Percentiles rank a stretch among this genome's conserved stretches.
Conservation (phyloP, 2,797 vertebrate genomes). For the Periparus ater region DNA sequence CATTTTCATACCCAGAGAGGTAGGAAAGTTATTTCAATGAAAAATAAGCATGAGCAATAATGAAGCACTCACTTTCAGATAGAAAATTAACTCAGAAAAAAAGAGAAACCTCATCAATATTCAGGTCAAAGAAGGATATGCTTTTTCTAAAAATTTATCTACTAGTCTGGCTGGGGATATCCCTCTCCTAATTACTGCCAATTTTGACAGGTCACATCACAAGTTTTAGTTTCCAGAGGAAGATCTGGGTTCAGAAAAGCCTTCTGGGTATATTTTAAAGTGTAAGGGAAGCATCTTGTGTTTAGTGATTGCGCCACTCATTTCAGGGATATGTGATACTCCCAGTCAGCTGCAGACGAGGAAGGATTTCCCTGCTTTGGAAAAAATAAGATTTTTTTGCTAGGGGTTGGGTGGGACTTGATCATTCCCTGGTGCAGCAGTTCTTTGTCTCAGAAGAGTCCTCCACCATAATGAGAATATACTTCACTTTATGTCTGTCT, state of each 20-base stretch:
- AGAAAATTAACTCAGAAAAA: background rate
- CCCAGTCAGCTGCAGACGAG: background rate
- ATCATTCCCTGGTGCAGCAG: background rate
- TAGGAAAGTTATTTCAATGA: background rate
- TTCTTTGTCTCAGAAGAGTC: background rate
- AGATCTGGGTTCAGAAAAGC: background rate
- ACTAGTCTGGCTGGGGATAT: background rate
- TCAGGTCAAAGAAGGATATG: background rate
- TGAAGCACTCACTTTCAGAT: background rate
- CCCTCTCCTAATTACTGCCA: background rate
- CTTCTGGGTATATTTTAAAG: background rate
- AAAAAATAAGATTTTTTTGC: background rate
- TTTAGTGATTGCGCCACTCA: background rate
- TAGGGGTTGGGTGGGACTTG: background rate
- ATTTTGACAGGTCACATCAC: background rate
- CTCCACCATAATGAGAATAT: background rate
- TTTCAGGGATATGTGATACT: background rate
- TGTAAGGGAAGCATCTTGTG: background rate
- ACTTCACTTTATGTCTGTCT: background rate
- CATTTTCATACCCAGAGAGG: accelerated
- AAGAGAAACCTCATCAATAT: background rate
- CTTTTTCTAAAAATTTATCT: background rate
- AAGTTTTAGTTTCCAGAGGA: background rate
- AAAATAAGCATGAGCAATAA: background rate
- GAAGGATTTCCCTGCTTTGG: background rate